Conservation (phyloP, 2,888 invertebrate species). For the Tachina fera region DNA sequence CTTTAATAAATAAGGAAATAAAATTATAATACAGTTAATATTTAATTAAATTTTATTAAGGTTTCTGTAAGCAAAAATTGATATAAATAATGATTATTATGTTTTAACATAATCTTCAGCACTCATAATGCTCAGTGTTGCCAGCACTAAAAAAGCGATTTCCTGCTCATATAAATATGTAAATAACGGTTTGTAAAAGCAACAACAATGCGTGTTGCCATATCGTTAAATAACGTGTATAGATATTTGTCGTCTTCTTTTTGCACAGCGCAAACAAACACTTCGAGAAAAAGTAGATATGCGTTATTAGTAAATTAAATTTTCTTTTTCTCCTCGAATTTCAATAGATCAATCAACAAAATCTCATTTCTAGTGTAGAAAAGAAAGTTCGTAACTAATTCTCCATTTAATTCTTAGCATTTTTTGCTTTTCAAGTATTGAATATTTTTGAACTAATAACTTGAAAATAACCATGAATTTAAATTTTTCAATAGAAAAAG, state of each 20-base stretch:
- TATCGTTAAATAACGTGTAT: background rate
- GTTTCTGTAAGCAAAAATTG: no score
- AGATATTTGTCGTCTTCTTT: background rate
- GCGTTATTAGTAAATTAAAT: background rate
- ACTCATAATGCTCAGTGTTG: no score
- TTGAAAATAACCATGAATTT: background rate
- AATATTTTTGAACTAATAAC: background rate
- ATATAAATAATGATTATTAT: no score
- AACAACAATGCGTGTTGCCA: background rate
- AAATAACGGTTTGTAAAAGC: background rate
- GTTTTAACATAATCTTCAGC: no score
- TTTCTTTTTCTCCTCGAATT: no score
- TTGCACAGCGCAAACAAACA: background rate
- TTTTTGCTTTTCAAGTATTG: background rate
- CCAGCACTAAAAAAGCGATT: background rate
- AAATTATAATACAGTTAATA: no score
- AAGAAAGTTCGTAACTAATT: no score
- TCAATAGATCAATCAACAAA: no score
- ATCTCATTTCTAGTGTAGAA: no score
- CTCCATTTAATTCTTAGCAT: conserved; percentile 24
- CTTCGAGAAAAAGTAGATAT: background rate
- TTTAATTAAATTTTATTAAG: no score
- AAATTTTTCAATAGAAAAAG: conserved; percentile 17
- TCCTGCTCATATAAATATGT: background rate
- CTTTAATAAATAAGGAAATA: no score